Evolutionary conservation across 1,140 invertebrate species (phyloP).

Genomic region (Choristoneura fumiferana): DNA sequence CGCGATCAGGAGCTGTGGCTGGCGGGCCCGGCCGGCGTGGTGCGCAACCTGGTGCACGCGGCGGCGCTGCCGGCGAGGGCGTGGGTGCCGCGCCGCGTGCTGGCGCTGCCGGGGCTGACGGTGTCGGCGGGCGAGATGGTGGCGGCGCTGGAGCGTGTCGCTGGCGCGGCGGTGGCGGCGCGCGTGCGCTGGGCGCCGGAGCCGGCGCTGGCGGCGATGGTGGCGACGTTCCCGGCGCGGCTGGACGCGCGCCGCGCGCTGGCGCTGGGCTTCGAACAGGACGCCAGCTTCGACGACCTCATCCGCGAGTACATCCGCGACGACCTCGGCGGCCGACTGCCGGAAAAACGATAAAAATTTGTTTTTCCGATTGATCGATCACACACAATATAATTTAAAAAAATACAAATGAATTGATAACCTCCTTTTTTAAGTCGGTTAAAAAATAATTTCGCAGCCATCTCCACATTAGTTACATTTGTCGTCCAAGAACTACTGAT

Average conservation of each 20-base stretch:
- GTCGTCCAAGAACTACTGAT: too few relatives aligned
- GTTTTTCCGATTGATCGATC: too few relatives aligned
- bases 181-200: constrained; percentile 44
- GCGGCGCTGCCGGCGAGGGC: constrained; percentile 29
- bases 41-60: constrained; percentile 48
- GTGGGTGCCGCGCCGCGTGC: constrained; percentile 41
- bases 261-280: constrained; percentile 47
- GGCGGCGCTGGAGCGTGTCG: constrained; percentile 38
- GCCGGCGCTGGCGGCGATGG: constrained; percentile 37
- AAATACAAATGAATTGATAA: too few relatives aligned
- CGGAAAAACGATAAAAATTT: background rate
- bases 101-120: constrained; percentile 51
- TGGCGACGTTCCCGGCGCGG: constrained; percentile 43
- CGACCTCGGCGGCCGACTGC: background rate
- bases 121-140: constrained; percentile 48
- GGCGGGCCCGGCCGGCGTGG: constrained; percentile 43
- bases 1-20: constrained; percentile 46
- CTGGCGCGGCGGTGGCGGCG: constrained; percentile 35
- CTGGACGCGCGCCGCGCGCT: constrained; percentile 47
- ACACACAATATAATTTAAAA: too few relatives aligned
- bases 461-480: too few relatives aligned
- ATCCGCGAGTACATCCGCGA: constrained; percentile 32
- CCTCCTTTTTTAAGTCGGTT: too few relatives aligned
- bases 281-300: constrained; percentile 46
- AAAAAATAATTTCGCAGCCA: too few relatives aligned